Percentiles rank a stretch among this genome's conserved stretches.
Conservation (phyloP, 1,140 invertebrate genomes). For the Bombus turneri region DNA sequence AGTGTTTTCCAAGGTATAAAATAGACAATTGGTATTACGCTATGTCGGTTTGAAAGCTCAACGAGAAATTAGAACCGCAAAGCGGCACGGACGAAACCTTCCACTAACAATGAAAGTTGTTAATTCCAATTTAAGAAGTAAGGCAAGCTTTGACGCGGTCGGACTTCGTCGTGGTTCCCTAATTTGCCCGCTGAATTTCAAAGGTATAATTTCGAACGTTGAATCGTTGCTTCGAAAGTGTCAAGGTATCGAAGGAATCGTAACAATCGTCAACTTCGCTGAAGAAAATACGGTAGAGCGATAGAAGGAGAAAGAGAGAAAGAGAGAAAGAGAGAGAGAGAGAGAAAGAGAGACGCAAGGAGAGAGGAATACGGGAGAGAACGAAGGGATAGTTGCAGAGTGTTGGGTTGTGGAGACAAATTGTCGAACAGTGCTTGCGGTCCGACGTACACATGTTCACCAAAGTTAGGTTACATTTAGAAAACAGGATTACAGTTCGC, state of each 20-base stretch:
- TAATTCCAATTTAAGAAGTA: constrained; percentile 28
- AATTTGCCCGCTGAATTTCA: constrained; percentile 21
- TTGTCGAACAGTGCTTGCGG: constrained; percentile 78
- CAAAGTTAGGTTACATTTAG: constrained; percentile 78
- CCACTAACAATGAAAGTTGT: neutral
- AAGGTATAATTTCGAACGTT: neutral
- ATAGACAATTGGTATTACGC: neutral
- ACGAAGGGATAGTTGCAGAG: constrained; percentile 4
- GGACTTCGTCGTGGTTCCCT: neutral
- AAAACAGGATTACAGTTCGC: constrained; percentile 81
- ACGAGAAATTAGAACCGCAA: neutral
- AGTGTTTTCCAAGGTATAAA: neutral
- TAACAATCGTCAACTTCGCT: neutral
- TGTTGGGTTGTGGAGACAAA: constrained; percentile 73
- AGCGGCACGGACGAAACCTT: neutral
- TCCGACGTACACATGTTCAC: constrained; percentile 76
- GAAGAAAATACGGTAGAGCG: neutral
- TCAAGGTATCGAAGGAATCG: constrained; percentile 41
- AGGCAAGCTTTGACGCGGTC: constrained; percentile 9
- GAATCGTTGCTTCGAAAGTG: neutral
- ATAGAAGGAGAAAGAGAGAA: neutral
- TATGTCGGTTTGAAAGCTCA: neutral
- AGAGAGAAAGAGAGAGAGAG: too few relatives aligned
- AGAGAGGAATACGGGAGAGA: neutral
- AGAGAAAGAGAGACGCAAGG: neutral